Conservation (phyloP, 1,140 invertebrate genomes). For the Zaprionus africanus region DNA sequence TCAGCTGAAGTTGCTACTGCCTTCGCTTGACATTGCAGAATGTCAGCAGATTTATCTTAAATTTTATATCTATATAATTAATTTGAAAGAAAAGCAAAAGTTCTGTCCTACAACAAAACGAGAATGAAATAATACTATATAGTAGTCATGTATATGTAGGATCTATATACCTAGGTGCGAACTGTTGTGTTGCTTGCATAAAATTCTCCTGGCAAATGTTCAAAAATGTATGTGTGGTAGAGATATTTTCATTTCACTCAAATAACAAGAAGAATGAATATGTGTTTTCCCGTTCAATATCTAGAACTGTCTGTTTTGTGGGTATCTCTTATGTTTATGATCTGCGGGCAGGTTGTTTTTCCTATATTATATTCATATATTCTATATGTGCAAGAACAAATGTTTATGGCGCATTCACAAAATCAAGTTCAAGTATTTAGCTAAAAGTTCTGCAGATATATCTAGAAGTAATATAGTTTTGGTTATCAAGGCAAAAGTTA, state of each 20-base stretch:
- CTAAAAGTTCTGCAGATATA: conserved; percentile 18
- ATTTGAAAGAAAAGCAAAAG: conserved; percentile 41
- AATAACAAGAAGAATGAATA: conserved; percentile 66
- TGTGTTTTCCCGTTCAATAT: conserved; percentile 60
- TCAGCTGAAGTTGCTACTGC: background rate
- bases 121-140: conserved; percentile 27
- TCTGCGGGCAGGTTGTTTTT: conserved; percentile 39
- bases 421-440: conserved; percentile 78
- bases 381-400: conserved; percentile 25
- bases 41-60: conserved; percentile 27
- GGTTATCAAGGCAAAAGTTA: too few species aligned
- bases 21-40: conserved; percentile 47
- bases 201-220: conserved; percentile 71
- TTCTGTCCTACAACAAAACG: conserved; percentile 28
- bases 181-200: conserved; percentile 60
- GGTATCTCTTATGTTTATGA: conserved; percentile 33
- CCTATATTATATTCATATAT: conserved; percentile 26
- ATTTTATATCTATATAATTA: conserved; percentile 18
- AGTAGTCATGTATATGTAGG: conserved; percentile 28
- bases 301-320: conserved; percentile 31
- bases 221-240: conserved; percentile 63
- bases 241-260: conserved; percentile 51
- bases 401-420: conserved; percentile 58
- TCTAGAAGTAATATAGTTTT: too few species aligned
- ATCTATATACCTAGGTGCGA: conserved; percentile 35